A percentile compares a stretch with the other conserved stretches of the same genome.
These are phyloP conservation scores for Prosapia bicincta DNA, from an alignment of 2,888 invertebrate genomes.

Conservation along the genomic window DNA sequence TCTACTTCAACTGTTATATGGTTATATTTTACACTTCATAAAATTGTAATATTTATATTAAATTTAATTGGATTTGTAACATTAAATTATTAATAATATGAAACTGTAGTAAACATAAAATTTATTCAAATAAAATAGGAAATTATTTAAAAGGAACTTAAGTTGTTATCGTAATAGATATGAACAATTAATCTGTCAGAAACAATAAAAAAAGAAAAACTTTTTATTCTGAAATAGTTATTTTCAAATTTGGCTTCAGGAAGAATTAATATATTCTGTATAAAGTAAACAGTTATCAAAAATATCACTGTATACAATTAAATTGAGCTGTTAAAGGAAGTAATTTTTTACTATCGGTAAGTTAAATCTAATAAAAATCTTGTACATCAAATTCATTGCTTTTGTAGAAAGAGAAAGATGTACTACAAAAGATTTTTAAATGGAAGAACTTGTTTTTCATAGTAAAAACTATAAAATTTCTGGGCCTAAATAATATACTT, in stretches of 20 bases:
- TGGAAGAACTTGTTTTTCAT: background rate
- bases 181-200: too few species aligned
- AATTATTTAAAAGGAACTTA: too few species aligned
- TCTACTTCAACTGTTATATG: too few species aligned
- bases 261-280: background rate
- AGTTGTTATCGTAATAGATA: too few species aligned
- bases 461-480: background rate
- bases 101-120: too few species aligned
- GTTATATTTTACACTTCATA: too few species aligned
- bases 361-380: background rate
- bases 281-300: background rate
- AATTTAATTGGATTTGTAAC: too few species aligned
- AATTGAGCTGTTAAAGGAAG: background rate
- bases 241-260: background rate
- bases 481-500: background rate
- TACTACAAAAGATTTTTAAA: background rate
- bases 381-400: constrained; percentile 2
- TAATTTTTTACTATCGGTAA: background rate
- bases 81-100: too few species aligned
- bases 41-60: too few species aligned
- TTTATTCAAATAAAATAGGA: too few species aligned
- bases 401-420: background rate
- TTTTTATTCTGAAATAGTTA: too few species aligned
- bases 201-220: too few species aligned
- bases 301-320: background rate